Conservation (phyloP, 2,888 invertebrate species). For the Margaritifera margaritifera region DNA sequence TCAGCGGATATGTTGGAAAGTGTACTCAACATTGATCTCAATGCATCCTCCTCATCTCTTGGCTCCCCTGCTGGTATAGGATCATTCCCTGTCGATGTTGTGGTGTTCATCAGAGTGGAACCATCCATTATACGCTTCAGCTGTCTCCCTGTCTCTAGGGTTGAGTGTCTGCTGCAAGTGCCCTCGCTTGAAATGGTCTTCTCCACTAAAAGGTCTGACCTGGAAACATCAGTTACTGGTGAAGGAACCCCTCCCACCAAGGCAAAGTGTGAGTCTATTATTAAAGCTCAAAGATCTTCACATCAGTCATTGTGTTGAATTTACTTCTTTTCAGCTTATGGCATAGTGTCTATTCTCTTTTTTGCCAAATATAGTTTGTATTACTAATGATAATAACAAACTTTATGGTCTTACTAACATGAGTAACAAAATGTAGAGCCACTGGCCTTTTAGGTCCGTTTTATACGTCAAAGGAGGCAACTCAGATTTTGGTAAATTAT, state of each 20-base stretch:
- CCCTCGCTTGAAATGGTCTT: slow-evolving; percentile 98
- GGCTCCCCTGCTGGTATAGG: slow-evolving; percentile 53
- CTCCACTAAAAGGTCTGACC: slow-evolving; percentile 77
- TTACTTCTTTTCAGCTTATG: too few species aligned
- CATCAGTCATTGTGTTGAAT: too few species aligned
- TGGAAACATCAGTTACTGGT: slow-evolving; percentile 37
- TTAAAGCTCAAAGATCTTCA: background rate
- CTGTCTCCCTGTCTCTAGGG: slow-evolving; percentile 94
- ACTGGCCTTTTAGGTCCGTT: too few species aligned
- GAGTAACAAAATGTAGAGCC: too few species aligned
- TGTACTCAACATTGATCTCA: slow-evolving; percentile 58
- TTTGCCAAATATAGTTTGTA: too few species aligned
- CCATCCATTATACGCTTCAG: slow-evolving; percentile 97
- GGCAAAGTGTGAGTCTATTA: slow-evolving; percentile 23
- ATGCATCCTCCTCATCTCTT: slow-evolving; percentile 59
- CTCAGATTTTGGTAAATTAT: too few species aligned
- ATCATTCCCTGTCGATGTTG: slow-evolving; percentile 97
- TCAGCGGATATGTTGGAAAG: slow-evolving; percentile 50
- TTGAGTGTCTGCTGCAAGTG: slow-evolving; percentile 95
- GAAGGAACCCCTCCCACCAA: slow-evolving; percentile 61
- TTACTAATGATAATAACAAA: too few species aligned
- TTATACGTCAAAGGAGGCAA: too few species aligned
- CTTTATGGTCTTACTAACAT: too few species aligned
- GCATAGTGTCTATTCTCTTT: too few species aligned
- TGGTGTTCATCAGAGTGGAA: slow-evolving; percentile 98